phyloP scores from a whole-genome alignment of 2,113 vertebrate species.

The Bubo blakistoni region DNA sequence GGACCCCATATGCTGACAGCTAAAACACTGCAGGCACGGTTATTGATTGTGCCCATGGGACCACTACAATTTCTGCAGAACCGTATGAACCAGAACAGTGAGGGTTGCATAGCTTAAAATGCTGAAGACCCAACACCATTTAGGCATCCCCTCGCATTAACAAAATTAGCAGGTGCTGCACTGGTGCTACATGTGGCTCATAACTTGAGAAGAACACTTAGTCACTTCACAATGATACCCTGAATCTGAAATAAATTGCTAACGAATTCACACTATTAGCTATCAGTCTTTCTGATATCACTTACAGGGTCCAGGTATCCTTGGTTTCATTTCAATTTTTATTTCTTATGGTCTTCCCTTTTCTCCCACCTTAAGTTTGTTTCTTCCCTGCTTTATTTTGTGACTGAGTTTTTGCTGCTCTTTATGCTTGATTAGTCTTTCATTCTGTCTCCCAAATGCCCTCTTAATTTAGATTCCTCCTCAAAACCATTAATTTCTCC shows the following conservation, averaged over 20 bases:
- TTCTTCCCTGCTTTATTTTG: neutral
- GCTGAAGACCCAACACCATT: neutral
- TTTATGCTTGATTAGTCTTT: neutral
- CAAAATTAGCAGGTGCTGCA: neutral
- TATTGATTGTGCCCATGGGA: neutral
- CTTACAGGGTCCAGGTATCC: neutral
- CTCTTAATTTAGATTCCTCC: neutral
- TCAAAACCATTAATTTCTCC: neutral
- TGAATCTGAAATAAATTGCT: neutral
- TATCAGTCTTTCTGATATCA: neutral
- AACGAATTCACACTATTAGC: neutral
- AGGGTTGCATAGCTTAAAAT: neutral
- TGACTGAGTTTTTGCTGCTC: neutral
- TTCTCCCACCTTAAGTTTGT: neutral
- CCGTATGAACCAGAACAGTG: fast-evolving
- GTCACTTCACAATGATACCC: neutral
- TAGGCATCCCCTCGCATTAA: neutral
- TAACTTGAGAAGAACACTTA: neutral
- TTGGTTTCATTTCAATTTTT: neutral
- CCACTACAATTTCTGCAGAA: neutral
- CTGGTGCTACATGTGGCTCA: neutral
- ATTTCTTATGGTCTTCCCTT: neutral
- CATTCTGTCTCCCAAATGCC: neutral
- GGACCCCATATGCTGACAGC: neutral
- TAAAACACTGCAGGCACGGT: neutral